Percentiles rank a stretch among this genome's conserved stretches.
Conservation (phyloP, 1,140 invertebrate species). For the Monomorium pharaonis region DNA sequence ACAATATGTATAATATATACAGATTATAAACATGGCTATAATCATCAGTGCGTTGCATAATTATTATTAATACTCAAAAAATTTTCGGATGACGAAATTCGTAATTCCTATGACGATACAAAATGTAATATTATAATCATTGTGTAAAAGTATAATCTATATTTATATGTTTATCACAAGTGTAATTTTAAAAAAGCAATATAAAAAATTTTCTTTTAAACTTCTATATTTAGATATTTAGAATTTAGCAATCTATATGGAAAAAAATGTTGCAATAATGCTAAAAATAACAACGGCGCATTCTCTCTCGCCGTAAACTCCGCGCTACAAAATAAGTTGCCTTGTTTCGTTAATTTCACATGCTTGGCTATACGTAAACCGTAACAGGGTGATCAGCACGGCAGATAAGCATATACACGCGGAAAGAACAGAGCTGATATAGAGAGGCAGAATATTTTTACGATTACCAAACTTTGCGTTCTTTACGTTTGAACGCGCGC, state of each 20-base stretch:
- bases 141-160: no score
- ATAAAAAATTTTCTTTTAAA: not conserved
- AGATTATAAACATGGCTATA: not conserved
- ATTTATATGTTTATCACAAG: no score
- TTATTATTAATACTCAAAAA: not conserved
- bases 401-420: slow-evolving; percentile 49
- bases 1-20: not conserved
- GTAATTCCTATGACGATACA: not conserved
- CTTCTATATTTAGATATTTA: not conserved
- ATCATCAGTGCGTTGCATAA: not conserved
- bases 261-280: not conserved
- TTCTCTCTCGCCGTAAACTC: not conserved
- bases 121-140: no score
- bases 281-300: slow-evolving; percentile 2
- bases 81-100: not conserved
- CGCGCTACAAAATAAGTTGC: slow-evolving; percentile 10
- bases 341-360: slow-evolving; percentile 54
- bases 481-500: slow-evolving; percentile 53
- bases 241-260: slow-evolving; percentile 8
- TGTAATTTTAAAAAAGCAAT: no score
- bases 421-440: slow-evolving; percentile 55
- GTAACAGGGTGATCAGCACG: slow-evolving; percentile 48
- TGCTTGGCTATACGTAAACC: slow-evolving; percentile 46
- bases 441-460: slow-evolving; percentile 56
- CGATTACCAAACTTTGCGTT: slow-evolving; percentile 55